These are phyloP conservation scores for Gari tellinella DNA, from an alignment of 2,888 invertebrate genomes.

Conservation along the genomic window DNA sequence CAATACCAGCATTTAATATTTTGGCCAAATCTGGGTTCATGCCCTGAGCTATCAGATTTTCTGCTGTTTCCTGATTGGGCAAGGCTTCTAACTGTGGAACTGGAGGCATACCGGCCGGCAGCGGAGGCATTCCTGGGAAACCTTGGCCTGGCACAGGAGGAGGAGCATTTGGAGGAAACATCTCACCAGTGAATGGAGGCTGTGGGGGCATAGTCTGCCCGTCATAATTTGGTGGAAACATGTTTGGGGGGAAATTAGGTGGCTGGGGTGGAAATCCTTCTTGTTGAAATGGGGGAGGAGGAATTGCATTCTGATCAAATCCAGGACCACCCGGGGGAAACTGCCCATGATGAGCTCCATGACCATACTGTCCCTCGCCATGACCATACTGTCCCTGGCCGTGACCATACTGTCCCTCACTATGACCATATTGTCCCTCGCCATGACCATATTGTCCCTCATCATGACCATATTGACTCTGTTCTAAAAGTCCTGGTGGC, in stretches of 20 bases:
- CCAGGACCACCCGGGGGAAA: conserved; percentile 19
- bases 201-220: conserved; percentile 13
- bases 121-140: conserved; percentile 14
- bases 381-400: conserved; percentile 4
- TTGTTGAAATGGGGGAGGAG: no score
- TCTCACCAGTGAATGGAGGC: conserved; percentile 42
- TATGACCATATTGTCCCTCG: neutral
- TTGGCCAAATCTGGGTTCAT: conserved; percentile 61
- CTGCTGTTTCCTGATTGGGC: conserved; percentile 41
- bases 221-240: conserved; percentile 3
- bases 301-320: conserved; percentile 3
- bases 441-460: conserved; percentile 4
- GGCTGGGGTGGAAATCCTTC: conserved; percentile 3
- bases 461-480: conserved; percentile 1
- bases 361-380: neutral
- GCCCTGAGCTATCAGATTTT: conserved; percentile 54
- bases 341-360: neutral
- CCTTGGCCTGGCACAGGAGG: conserved; percentile 21
- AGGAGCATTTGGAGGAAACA: conserved; percentile 24
- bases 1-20: conserved; percentile 43
- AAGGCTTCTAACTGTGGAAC: conserved; percentile 17
- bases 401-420: conserved; percentile 1
- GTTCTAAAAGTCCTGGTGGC: neutral
- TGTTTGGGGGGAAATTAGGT: conserved; percentile 6
- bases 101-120: conserved; percentile 27